Base-by-base conservation (phyloP, 2,797 vertebrate genomes). In the Synanceia verrucosa region DNA sequence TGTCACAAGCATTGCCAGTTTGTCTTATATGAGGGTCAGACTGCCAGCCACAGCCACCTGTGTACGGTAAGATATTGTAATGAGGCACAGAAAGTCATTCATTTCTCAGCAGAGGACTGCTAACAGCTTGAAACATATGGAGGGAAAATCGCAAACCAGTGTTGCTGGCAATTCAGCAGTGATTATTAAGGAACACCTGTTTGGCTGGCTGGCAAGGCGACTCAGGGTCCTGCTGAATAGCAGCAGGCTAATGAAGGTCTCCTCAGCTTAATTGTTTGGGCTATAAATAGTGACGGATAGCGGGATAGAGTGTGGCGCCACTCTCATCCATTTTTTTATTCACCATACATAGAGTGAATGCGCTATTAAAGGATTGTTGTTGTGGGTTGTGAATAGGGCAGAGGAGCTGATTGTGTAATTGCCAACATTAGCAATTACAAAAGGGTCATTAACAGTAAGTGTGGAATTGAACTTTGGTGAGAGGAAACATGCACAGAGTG, bases 101-200 rank as follows among this genome's bases (percentile, higher is more conserved):
- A 86, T 91, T 90, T 86, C 87, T 88, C 88, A 86, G 76, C 62
- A 85, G 88, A 87, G 81, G 81, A 82, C 62, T 66, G 73, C 65
- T 76, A 93, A 92, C 91, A 92, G 89, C 92, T 92, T 91, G 91
- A 93, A 92, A 90, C 94, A 94, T 93, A 93, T 93, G 90, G 91
- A 85, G 83, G 84, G 74, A 80, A 93, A 93, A 91, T 85, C 78
- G 71, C 82, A 90, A 92, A 88, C 86, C 85, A 88, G 89, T 91
- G 89, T 93, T 90, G 84, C 81, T 94, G 94, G 92, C 92, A 94
- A 86, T 92, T 93, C 85, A 83, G 88, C 88, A 63, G 81, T 83
- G 86, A 93, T 94, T 94, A 94, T 94, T 94, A 91, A 92, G 88
- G 89, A 94, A 94, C 94, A 95, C 93, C 94, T 95, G 94, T 94